phyloP scores from a whole-genome alignment of 2,113 vertebrate species.

The Eonycteris spelaea region DNA sequence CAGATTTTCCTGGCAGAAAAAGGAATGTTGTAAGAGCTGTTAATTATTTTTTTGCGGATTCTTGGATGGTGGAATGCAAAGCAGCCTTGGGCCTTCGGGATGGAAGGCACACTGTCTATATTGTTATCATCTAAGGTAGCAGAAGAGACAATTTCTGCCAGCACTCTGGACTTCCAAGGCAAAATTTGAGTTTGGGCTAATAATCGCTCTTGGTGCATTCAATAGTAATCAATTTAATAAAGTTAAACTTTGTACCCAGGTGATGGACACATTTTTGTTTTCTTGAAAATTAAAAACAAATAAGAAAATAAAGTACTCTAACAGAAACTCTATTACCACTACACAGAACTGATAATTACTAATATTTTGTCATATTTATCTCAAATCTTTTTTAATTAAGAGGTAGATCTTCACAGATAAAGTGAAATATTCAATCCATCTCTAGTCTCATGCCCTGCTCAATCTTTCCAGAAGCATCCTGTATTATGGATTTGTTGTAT shows the following conservation, averaged over 20 bases:
- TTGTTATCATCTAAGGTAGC: background rate
- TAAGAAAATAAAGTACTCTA: background rate
- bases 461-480: background rate
- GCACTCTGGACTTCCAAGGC: background rate
- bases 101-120: background rate
- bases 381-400: background rate
- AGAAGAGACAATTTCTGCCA: background rate
- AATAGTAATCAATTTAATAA: background rate
- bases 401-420: background rate
- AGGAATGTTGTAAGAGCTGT: background rate
- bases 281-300: constrained; percentile 1
- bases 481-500: background rate
- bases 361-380: background rate
- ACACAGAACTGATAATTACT: background rate
- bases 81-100: background rate
- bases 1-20: background rate
- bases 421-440: background rate
- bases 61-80: background rate
- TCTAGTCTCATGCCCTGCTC: no score
- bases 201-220: background rate
- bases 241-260: background rate
- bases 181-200: background rate
- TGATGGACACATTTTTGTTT: background rate
- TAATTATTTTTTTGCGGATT: background rate
- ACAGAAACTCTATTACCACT: background rate